Base-by-base conservation (phyloP, 1,140 invertebrate genomes). In the Aphidius ervi region DNA sequence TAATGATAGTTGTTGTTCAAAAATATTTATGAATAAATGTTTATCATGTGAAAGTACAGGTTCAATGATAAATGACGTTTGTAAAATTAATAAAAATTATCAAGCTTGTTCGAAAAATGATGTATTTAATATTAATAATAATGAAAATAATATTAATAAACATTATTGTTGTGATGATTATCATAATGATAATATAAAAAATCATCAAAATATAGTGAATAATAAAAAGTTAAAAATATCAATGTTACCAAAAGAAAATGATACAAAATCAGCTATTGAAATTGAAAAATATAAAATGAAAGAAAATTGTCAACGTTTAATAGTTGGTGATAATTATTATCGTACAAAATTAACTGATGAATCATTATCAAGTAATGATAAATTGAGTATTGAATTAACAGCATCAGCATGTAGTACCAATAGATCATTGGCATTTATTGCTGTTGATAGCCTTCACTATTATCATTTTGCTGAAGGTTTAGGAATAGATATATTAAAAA, bases 391-490 rank as follows among this genome's bases (percentile, higher is more conserved):
- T 7, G 66, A 62, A 57, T 62, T 80, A 4, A 75, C 70, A 0
- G 81, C 83, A 3, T 69, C 81, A 6, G 75, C 79, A 3, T 89
- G 88, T 70, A 74, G 71, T 52, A 82, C 77, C 2, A 93, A 93
- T 71, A 79, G 78, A 65, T 88, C 85, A 16, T 63, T 94, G 37
- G 80, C 82, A 47, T 84, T 93, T 61, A 70, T 90, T 42, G 87
- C 87, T 1, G 82, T 93, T 52, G 90, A 93, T 68, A 87, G 86
- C 67, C 68, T 87, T 5, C 68, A 82, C 40, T 89, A 88, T 69
- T 83, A 84, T 62, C 83, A 88, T 67, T 91, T 91, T 74, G 86
- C 89, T 6, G 84, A 90, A 69, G 82, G 82, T 39, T 79, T 94
- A 39, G 89, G 90, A 2, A 82, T 89, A 23, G 83, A 89, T 71